Percentiles rank a stretch among this genome's conserved stretches.
These are phyloP conservation scores for Lymantria monacha DNA, from an alignment of 2,888 invertebrate genomes.

Conservation along the genomic window DNA sequence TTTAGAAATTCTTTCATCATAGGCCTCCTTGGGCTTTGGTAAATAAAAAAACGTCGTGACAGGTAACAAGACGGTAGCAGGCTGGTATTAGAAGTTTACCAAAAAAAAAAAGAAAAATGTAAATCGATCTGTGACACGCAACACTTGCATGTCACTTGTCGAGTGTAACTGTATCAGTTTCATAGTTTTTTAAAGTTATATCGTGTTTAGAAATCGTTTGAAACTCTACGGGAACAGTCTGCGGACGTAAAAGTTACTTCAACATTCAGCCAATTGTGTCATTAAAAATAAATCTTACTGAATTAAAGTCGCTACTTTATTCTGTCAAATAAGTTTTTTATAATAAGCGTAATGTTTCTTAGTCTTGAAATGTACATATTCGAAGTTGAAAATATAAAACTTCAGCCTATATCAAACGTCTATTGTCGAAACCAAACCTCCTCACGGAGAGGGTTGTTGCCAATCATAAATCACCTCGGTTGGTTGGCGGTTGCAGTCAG, in stretches of 20 bases:
- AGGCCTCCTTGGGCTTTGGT: constrained; percentile 37
- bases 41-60: constrained; percentile 47
- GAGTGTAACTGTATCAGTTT: constrained; percentile 29
- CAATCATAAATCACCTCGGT: no score
- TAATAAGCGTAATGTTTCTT: no score
- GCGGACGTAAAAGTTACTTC: neutral
- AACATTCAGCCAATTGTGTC: neutral
- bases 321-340: no score
- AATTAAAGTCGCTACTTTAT: no score
- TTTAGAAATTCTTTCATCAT: constrained; percentile 47
- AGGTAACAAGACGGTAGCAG: constrained; percentile 71
- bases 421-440: no score
- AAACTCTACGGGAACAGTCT: neutral
- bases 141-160: constrained; percentile 43
- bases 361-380: no score
- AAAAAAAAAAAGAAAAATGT: constrained; percentile 67
- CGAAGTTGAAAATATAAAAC: no score
- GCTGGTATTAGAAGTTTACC: constrained; percentile 52
- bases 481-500: no score
- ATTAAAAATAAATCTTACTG: no score
- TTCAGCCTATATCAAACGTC: no score
- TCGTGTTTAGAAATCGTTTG: constrained; percentile 5
- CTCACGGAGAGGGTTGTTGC: no score
- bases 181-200: constrained; percentile 12
- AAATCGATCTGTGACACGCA: constrained; percentile 72